Evolutionary conservation across 2,888 invertebrate species (phyloP).

Genomic region (Catotricha subobsoleta): DNA sequence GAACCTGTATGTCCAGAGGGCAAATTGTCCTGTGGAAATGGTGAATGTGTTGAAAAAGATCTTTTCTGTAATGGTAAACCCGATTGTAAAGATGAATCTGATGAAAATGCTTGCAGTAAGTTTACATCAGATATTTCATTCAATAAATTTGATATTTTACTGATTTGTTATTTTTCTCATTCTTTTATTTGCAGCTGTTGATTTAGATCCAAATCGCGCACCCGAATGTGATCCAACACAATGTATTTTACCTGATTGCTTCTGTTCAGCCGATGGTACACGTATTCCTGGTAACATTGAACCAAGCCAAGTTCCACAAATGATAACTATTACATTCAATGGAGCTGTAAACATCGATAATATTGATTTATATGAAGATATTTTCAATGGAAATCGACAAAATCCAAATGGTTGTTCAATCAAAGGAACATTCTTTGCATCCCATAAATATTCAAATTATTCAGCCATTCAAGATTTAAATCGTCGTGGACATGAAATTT

Average conservation of each 20-base stretch:
- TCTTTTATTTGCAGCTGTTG: constrained; percentile 47
- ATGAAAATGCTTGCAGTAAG: constrained; percentile 91
- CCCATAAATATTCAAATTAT: constrained; percentile 84
- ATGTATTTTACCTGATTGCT: constrained; percentile 77
- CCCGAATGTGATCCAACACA: constrained; percentile 81
- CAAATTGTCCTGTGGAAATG: constrained; percentile 78
- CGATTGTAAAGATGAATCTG: constrained; percentile 86
- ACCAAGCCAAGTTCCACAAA: constrained; percentile 73
- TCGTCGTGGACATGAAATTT: constrained; percentile 77
- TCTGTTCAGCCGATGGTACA: constrained; percentile 84
- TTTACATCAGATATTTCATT: constrained; percentile 18
- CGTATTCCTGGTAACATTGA: constrained; percentile 72
- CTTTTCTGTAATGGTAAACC: constrained; percentile 85
- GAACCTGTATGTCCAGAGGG: constrained; percentile 83
- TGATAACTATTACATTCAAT: constrained; percentile 85
- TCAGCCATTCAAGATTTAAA: constrained; percentile 78
- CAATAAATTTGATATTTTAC: background rate
- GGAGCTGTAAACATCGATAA: constrained; percentile 86
- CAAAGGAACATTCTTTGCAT: constrained; percentile 78
- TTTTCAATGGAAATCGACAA: constrained; percentile 67
- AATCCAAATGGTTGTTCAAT: constrained; percentile 83
- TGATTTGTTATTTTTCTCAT: background rate
- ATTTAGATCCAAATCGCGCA: constrained; percentile 77
- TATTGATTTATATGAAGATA: constrained; percentile 77
- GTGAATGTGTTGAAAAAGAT: constrained; percentile 80